Evolutionary conservation across 2,113 vertebrate genomes (phyloP), one percentile per base, ranked within the genome.

Genomic region (Eonycteris spelaea): DNA sequence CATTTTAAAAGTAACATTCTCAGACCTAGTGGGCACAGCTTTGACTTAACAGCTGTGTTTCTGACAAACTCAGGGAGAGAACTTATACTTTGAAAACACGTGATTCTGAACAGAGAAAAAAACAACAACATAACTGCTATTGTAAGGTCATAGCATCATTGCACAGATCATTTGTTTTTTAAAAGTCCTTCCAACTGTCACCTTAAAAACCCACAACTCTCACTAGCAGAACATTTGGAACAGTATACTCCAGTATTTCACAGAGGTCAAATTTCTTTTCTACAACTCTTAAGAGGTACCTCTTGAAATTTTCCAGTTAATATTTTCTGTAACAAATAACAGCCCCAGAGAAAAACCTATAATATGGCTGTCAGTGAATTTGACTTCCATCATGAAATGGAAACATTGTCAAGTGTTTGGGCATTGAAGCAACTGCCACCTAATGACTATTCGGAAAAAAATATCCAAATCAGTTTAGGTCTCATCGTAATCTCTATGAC

Each of bases 171-270:
- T 55, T 94, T 82, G n/a, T 84, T 91, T 94, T 96, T 87, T 94
- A 26, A 55, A 93, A 97, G 59, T 90, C 79, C 90, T 94, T 93
- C 73, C 77, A 95, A 88, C 57, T 75, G 57, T 94, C 91, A 89
- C 91, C 93, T 91, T 40, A 45, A 86, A 96, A 96, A 78, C 57
- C n/a, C 95, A 97, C 93, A 91, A 63, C 53, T 90, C 57, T 97
- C 35, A 89, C 28, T 65, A 92, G 53, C 24, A 63, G 94, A 94
- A 92, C 63, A 83, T 82, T 75, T 91, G 73, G 24, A 94, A 97
- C 24, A 11, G 22, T 63, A 65, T 38, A 93, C 16, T 28, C 55
- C 3, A 38, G 30, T 40, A 38, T 43, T 92, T 92, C 48, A 91
- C 35, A 19, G 63, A 94, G 94, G 85, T 94, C 88, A 91, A 15